Evolutionary conservation across 2,888 invertebrate genomes (phyloP).

Genomic region (Rotaria socialis): DNA sequence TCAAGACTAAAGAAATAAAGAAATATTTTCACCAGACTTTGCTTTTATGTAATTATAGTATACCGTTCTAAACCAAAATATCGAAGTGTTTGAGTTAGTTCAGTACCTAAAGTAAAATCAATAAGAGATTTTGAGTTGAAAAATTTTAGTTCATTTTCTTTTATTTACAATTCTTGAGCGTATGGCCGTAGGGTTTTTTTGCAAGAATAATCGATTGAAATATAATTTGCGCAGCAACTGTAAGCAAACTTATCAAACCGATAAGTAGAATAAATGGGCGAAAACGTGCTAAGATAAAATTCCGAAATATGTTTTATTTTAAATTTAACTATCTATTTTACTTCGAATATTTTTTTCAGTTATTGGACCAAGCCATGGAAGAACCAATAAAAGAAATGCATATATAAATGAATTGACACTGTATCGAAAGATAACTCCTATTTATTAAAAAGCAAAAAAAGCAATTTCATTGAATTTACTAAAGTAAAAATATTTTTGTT

Average conservation of each 20-base stretch:
- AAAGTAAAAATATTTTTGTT: not conserved
- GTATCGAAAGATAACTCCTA: not conserved
- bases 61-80: slow-evolving; percentile 34
- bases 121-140: not conserved
- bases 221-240: slow-evolving; percentile 51
- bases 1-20: not conserved
- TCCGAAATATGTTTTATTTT: not conserved
- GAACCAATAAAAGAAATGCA: not conserved
- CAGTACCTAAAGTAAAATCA: not conserved
- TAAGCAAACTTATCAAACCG: slow-evolving; percentile 51
- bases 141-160: not conserved
- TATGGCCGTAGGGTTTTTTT: slow-evolving; percentile 46
- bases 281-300: slow-evolving; percentile 50
- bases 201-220: slow-evolving; percentile 46
- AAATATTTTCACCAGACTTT: not conserved
- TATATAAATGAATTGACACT: not conserved
- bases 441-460: not conserved
- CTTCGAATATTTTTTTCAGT: not conserved
- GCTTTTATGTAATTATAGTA: not conserved
- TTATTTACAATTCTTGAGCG: slow-evolving; percentile 43
- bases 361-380: slow-evolving; percentile 24
- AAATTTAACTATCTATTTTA: not conserved
- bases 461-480: too few species aligned
- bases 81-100: not conserved
- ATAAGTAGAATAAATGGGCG: slow-evolving; percentile 51